These are phyloP conservation scores for Sandelia bainsii DNA, from an alignment of 2,797 vertebrate genomes.

Conservation along the genomic window DNA sequence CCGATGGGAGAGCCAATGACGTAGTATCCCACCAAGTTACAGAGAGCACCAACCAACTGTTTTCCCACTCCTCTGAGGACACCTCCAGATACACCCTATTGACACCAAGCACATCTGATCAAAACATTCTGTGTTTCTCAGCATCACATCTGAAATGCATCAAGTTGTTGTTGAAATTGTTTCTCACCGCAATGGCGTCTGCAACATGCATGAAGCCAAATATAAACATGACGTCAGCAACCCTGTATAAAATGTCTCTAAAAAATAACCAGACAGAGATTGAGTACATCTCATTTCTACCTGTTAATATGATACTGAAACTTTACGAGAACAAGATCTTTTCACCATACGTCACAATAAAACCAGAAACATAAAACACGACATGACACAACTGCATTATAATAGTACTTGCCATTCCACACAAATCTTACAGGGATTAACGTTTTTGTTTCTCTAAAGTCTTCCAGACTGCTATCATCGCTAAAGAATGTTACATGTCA, in stretches of 20 bases:
- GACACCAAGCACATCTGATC: slow-evolving; percentile 18
- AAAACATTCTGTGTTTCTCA: neutral
- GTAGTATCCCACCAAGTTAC: slow-evolving; percentile 90
- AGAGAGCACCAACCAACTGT: slow-evolving; percentile 89
- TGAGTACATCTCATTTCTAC: no score
- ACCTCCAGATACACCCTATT: slow-evolving; percentile 86
- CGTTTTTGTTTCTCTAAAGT: neutral
- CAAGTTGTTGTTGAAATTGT: neutral
- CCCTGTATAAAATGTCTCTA: slow-evolving; percentile 88
- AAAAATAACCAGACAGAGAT: slow-evolving; percentile 9
- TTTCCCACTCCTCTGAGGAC: slow-evolving; percentile 91
- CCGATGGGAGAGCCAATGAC: slow-evolving; percentile 89
- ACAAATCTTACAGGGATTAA: neutral
- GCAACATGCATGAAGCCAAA: slow-evolving; percentile 84
- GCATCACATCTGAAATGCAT: neutral
- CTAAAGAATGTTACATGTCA: neutral
- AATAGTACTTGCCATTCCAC: neutral
- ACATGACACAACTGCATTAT: neutral
- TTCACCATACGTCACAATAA: neutral
- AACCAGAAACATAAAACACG: neutral
- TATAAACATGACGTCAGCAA: slow-evolving; percentile 84
- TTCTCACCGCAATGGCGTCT: slow-evolving; percentile 87
- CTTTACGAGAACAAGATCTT: neutral
- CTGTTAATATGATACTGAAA: neutral
- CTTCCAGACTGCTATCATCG: neutral